phyloP scores from a whole-genome alignment of 2,797 vertebrate genomes.

The Lepilemur ruficaudatus region DNA sequence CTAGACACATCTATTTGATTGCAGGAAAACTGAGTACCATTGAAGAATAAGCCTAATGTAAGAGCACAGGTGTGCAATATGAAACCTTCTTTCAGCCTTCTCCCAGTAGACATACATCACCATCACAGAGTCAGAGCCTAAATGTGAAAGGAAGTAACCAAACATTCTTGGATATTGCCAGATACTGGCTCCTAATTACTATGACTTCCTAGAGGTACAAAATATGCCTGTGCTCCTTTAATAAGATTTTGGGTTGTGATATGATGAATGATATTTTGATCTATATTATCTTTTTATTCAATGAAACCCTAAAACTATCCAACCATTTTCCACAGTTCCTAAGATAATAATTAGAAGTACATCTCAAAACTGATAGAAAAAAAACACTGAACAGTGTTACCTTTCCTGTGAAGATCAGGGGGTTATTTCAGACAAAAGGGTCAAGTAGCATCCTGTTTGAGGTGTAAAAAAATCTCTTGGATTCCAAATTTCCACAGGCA shows the following conservation, averaged over 20 bases:
- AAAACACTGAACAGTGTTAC: background rate
- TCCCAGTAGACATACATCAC: background rate
- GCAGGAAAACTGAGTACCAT: background rate
- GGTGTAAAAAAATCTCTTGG: background rate
- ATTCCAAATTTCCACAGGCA: background rate
- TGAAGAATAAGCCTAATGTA: background rate
- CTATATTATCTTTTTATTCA: background rate
- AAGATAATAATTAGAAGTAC: background rate
- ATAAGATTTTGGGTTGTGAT: background rate
- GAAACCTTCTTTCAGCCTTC: background rate
- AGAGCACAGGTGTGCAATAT: background rate
- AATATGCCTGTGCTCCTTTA: background rate
- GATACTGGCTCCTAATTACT: background rate
- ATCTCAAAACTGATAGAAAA: background rate
- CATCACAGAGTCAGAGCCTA: background rate
- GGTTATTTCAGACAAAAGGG: background rate
- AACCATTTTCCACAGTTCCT: background rate
- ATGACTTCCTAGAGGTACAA: background rate
- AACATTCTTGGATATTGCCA: background rate
- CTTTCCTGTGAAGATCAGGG: background rate
- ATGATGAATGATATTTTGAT: background rate
- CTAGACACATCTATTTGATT: background rate
- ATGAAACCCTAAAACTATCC: background rate
- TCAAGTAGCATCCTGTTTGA: background rate
- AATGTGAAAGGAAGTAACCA: background rate